These are phyloP conservation scores for Staurois parvus DNA, from an alignment of 2,797 vertebrate genomes.

Conservation along the genomic window DNA sequence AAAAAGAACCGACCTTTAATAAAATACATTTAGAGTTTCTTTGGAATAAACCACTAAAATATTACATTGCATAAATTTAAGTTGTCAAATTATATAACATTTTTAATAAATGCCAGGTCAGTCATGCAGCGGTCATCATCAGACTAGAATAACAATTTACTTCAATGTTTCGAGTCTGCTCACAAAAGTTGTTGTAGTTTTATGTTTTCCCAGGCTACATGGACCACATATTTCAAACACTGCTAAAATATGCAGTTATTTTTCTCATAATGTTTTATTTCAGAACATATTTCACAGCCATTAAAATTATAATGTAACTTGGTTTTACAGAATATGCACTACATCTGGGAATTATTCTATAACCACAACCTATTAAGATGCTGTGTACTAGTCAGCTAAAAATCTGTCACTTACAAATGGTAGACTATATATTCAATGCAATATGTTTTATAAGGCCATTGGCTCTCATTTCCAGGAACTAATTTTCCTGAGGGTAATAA, in stretches of 20 bases:
- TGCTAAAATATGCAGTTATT: constrained; percentile 47
- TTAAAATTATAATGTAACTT: constrained; percentile 39
- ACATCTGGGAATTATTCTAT: constrained; percentile 34
- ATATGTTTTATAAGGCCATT: constrained; percentile 16
- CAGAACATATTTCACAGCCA: constrained; percentile 32
- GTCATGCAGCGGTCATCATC: constrained; percentile 29
- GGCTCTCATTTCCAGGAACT: constrained; percentile 10
- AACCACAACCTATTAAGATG: constrained; percentile 28
- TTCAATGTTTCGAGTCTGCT: constrained; percentile 20
- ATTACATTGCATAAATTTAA: background rate
- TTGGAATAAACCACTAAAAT: too few species aligned
- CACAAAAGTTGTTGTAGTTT: background rate
- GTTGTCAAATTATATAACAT: constrained; percentile 14
- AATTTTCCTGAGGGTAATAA: constrained; percentile 1
- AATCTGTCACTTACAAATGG: constrained; percentile 18
- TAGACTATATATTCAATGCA: constrained; percentile 1
- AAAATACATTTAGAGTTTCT: too few species aligned
- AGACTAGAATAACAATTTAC: constrained; percentile 19
- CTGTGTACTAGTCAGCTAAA: constrained; percentile 7
- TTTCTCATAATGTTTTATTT: constrained; percentile 45
- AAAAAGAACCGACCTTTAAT: too few species aligned
- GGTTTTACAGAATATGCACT: constrained; percentile 30
- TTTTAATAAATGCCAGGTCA: constrained; percentile 19
- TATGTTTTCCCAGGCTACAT: constrained; percentile 32
- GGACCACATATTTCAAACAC: constrained; percentile 42